Evolutionary conservation across 2,888 invertebrate genomes (phyloP).

Genomic region (Drosophila percnosoma): DNA sequence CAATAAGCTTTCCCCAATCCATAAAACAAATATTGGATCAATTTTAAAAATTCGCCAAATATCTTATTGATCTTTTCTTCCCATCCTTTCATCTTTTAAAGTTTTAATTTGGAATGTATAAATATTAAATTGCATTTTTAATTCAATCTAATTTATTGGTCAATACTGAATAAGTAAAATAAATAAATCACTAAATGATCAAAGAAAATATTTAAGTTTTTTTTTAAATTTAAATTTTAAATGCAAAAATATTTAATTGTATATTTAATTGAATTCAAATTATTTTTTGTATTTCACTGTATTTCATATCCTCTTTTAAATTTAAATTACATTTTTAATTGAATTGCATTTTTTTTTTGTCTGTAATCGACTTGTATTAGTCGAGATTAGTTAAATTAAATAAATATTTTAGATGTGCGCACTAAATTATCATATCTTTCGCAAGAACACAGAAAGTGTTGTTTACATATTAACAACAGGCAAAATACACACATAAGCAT

Average conservation of each 20-base stretch:
- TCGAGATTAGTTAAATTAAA: background rate
- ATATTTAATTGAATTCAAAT: background rate
- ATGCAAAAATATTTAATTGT: no score
- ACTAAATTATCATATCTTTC: background rate
- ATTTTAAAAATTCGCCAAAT: background rate
- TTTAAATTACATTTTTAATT: background rate
- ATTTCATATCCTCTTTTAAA: background rate
- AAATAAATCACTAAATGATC: no score
- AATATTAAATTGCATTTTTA: background rate
- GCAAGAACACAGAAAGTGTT: constrained; percentile 25
- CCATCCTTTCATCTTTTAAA: background rate
- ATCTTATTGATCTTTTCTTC: background rate
- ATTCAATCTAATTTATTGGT: background rate
- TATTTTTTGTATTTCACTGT: background rate
- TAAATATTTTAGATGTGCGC: background rate
- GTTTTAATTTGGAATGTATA: background rate
- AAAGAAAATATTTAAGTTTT: no score
- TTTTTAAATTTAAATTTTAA: no score
- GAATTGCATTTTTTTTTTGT: background rate
- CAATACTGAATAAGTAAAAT: no score
- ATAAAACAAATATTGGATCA: background rate
- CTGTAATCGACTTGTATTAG: background rate
- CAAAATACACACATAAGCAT: background rate
- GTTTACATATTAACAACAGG: constrained; percentile 12
- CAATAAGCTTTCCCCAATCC: background rate